Percentiles rank a stretch among this genome's conserved stretches.
These are phyloP conservation scores for Chrysochloris asiatica DNA, from an alignment of 2,113 vertebrate species.

Conservation along the genomic window DNA sequence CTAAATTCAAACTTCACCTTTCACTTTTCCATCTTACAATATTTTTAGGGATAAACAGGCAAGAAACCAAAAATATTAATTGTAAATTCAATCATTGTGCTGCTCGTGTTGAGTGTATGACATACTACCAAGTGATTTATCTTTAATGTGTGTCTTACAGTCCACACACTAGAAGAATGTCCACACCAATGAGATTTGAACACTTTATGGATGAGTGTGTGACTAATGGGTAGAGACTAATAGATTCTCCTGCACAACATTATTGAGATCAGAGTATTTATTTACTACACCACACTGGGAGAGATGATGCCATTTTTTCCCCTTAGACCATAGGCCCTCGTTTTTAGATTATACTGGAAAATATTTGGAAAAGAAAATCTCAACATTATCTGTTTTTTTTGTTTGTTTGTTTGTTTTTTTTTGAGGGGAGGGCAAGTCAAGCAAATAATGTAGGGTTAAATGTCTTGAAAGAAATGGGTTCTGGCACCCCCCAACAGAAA, in stretches of 20 bases:
- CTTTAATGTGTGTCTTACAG: conserved; percentile 1
- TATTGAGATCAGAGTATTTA: conserved; percentile 62
- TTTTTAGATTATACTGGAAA: conserved; percentile 34
- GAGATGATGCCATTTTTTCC: not conserved
- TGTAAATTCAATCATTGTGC: conserved; percentile 55
- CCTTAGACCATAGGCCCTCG: not conserved
- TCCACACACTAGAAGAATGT: not conserved
- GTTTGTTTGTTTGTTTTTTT: no score
- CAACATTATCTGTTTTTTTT: no score
- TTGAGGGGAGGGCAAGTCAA: not conserved
- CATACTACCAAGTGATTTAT: not conserved
- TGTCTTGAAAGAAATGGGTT: conserved; percentile 14
- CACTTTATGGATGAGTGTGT: conserved; percentile 56
- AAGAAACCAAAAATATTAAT: conserved; percentile 67
- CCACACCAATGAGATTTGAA: conserved; percentile 51
- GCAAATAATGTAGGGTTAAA: conserved; percentile 35
- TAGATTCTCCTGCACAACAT: not conserved
- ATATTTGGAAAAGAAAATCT: not conserved
- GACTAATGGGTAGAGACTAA: conserved; percentile 71
- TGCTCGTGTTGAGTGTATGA: conserved; percentile 26
- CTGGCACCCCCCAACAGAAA: conserved; percentile 15
- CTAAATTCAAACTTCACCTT: conserved; percentile 25
- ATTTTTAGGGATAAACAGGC: conserved; percentile 48
- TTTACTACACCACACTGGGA: conserved; percentile 55
- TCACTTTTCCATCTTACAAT: not conserved